Conservation (phyloP, 2,113 vertebrate genomes). For the Dicrurus megarhynchus region DNA sequence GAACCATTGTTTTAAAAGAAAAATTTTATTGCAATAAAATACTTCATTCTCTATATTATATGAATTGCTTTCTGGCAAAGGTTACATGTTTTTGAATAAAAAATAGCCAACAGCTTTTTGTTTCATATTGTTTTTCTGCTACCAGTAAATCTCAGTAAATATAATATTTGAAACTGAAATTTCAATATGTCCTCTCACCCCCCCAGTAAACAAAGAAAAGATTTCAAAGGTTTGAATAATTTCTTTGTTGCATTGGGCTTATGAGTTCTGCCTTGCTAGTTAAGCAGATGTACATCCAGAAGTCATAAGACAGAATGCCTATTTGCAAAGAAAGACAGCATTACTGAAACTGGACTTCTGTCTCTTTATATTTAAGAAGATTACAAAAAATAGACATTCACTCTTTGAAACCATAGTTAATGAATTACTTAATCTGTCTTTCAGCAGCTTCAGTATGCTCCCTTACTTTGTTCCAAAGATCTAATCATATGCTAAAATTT, state of each 20-base stretch:
- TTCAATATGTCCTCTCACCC: neutral
- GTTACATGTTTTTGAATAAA: neutral
- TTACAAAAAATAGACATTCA: neutral
- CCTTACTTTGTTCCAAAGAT: neutral
- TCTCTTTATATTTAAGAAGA: conserved; percentile 5
- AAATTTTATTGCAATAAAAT: neutral
- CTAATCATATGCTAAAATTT: neutral
- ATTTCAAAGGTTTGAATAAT: neutral
- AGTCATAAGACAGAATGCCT: neutral
- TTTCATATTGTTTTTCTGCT: neutral
- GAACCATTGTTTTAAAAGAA: accelerated
- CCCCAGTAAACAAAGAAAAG: neutral
- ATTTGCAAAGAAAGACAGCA: neutral
- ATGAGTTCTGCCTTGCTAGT: neutral
- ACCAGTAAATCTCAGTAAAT: neutral
- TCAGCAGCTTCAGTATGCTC: neutral
- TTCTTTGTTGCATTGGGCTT: neutral
- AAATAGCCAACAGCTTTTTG: neutral
- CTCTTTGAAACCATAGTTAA: conserved; percentile 9
- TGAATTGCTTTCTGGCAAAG: neutral
- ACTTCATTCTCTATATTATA: neutral
- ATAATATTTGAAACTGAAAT: neutral
- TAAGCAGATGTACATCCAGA: neutral
- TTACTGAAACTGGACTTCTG: neutral
- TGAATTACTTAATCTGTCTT: conserved; percentile 27